phyloP scores from a whole-genome alignment of 2,888 invertebrate species.

The Orchestes rusci region DNA sequence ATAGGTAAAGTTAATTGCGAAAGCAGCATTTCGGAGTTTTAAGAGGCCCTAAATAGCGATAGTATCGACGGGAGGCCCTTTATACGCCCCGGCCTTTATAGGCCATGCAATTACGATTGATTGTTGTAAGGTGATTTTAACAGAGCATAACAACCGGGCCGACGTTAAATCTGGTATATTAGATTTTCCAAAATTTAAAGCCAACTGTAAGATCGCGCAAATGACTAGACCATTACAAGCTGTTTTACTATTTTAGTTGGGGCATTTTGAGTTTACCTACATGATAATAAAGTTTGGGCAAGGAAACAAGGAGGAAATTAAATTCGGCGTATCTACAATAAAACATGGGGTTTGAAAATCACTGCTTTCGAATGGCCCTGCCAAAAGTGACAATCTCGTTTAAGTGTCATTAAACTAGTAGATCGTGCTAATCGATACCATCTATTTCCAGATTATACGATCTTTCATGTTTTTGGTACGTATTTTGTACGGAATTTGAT shows the following conservation, averaged over 20 bases:
- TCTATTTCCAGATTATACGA: no score
- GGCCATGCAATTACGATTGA: conserved; percentile 44
- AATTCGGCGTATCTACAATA: conserved; percentile 12
- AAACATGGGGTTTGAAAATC: no score
- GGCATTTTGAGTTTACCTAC: conserved; percentile 20
- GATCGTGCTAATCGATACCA: no score
- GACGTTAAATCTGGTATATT: conserved; percentile 42
- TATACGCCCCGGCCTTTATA: conserved; percentile 40
- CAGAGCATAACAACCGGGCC: conserved; percentile 38
- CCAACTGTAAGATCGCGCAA: conserved; percentile 22
- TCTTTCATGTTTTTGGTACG: no score
- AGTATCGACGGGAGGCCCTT: conserved; percentile 39
- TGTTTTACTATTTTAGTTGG: conserved; percentile 18
- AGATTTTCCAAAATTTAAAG: conserved; percentile 37
- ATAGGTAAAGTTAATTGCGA: conserved; percentile 39
- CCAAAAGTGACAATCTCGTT: no score
- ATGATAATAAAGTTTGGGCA: conserved; percentile 18
- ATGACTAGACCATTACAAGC: conserved; percentile 15
- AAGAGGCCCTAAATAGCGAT: conserved; percentile 40
- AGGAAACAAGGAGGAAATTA: conserved; percentile 22
- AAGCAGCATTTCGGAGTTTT: conserved; percentile 37
- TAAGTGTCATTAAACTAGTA: no score
- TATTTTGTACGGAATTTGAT: no score
- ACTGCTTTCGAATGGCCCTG: no score
- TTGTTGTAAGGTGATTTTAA: conserved; percentile 44